phyloP scores from a whole-genome alignment of 2,113 vertebrate species.

The Polypterus bichir region DNA sequence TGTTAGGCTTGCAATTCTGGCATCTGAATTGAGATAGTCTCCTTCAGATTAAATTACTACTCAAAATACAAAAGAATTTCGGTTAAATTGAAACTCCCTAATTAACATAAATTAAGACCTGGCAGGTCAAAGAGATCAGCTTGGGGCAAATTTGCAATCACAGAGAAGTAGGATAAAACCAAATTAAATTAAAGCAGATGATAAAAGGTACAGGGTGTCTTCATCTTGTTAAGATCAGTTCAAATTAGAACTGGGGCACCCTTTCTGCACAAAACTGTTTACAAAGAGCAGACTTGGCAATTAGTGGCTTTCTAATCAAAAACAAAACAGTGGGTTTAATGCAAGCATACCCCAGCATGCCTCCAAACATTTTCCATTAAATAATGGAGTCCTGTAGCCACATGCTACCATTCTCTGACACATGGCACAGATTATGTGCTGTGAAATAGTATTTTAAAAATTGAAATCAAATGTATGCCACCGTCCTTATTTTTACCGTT shows the following conservation, averaged over 20 bases:
- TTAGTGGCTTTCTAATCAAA: slow-evolving; percentile 1
- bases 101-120: not conserved
- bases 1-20: not conserved
- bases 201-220: not conserved
- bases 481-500: not conserved
- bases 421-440: slow-evolving; percentile 9
- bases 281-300: slow-evolving; percentile 3
- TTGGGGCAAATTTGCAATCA: slow-evolving; percentile 1
- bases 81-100: not conserved
- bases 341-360: not conserved
- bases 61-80: not conserved
- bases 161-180: not conserved
- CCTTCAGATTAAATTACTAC: not conserved
- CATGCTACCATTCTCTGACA: slow-evolving; percentile 5
- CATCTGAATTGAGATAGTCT: not conserved
- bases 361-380: slow-evolving; percentile 13
- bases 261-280: slow-evolving; percentile 1
- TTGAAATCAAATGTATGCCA: not conserved
- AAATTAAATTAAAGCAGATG: not conserved
- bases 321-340: slow-evolving; percentile 6
- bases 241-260: slow-evolving; percentile 2
- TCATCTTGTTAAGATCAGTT: not conserved
- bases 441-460: not conserved
- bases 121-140: not conserved
- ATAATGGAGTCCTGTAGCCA: slow-evolving; percentile 10